Conservation (phyloP, 2,888 invertebrate species). For the Rhimphoctona megacephalus region DNA sequence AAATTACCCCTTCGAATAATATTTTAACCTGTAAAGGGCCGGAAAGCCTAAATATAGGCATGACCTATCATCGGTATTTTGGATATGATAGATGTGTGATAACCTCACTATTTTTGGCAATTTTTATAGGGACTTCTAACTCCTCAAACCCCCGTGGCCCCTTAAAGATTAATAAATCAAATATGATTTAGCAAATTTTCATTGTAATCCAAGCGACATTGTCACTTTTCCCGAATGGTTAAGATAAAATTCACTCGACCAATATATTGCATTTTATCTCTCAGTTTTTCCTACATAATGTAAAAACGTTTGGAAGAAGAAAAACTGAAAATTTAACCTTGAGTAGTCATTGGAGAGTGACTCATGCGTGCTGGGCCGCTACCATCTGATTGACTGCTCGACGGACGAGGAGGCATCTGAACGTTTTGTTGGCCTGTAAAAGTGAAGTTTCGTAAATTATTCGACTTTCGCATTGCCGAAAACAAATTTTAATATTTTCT, state of each 20-base stretch:
- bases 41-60: no score
- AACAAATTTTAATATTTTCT: not conserved
- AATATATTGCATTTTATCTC: not conserved
- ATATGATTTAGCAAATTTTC: not conserved
- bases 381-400: slow-evolving; percentile 89
- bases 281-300: not conserved
- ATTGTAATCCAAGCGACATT: not conserved
- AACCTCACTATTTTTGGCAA: no score
- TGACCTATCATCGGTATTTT: no score
- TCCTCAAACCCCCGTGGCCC: no score
- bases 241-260: not conserved
- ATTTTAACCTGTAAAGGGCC: no score
- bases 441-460: not conserved
- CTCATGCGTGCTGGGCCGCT: slow-evolving; percentile 89
- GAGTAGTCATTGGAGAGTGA: slow-evolving; percentile 90
- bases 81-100: no score
- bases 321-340: slow-evolving; percentile 81
- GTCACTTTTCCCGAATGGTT: not conserved
- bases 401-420: slow-evolving; percentile 98
- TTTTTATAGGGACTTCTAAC: no score
- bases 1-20: no score
- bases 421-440: slow-evolving; percentile 94
- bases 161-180: no score
- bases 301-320: not conserved
- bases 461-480: not conserved